phyloP scores from a whole-genome alignment of 2,113 vertebrate species.

The Shinisaurus crocodilurus region DNA sequence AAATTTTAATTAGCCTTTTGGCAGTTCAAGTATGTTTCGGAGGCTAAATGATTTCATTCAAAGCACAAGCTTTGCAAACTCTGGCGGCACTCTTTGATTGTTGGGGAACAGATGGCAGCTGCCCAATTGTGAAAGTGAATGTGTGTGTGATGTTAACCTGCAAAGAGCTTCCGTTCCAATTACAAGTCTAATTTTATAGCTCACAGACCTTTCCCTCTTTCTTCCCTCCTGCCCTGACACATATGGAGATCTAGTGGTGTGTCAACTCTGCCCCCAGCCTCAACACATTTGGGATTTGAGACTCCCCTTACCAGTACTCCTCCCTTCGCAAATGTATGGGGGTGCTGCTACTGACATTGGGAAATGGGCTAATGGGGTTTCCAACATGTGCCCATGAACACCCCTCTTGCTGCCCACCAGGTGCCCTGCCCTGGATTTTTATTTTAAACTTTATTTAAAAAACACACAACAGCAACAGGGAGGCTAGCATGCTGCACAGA shows the following conservation, averaged over 20 bases:
- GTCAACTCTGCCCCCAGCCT: background rate
- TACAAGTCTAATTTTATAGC: background rate
- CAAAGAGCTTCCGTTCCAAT: background rate
- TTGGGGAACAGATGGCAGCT: background rate
- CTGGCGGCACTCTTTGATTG: background rate
- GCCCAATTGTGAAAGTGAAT: background rate
- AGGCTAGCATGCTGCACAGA: too few relatives aligned
- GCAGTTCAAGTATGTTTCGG: background rate
- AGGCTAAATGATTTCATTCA: constrained; percentile 23
- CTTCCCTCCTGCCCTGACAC: background rate
- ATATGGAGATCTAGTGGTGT: background rate
- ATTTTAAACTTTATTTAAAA: too few relatives aligned
- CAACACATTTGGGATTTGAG: background rate
- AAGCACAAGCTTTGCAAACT: background rate
- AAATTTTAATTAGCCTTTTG: constrained; percentile 3
- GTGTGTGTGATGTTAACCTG: background rate
- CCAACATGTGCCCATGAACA: too few relatives aligned
- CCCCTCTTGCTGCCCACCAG: too few relatives aligned
- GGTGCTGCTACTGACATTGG: too few relatives aligned
- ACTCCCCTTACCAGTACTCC: background rate
- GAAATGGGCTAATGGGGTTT: too few relatives aligned
- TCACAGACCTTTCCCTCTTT: background rate
- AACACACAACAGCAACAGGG: too few relatives aligned
- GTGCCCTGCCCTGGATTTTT: too few relatives aligned
- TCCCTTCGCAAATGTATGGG: too few relatives aligned